These are phyloP conservation scores for Muraenolepis orangiensis DNA, from an alignment of 2,797 vertebrate species.

Conservation along the genomic window DNA sequence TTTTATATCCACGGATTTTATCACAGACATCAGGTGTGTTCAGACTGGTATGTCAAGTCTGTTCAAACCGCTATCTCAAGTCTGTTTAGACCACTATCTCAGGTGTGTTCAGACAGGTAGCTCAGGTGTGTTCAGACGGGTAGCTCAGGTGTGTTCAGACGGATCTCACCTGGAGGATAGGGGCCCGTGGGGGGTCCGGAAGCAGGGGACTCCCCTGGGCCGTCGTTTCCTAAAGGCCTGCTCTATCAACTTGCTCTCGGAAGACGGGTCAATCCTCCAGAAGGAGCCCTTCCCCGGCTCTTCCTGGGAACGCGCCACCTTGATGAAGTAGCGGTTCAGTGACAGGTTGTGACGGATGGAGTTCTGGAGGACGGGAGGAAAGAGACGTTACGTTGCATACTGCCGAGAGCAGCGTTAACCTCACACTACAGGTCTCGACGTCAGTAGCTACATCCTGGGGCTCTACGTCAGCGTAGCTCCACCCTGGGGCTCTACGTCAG, in stretches of 20 bases:
- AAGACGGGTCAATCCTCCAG: constrained; percentile 98
- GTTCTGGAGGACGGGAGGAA: constrained; percentile 79
- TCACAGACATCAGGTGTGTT: too few relatives aligned
- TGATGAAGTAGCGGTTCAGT: constrained; percentile 98
- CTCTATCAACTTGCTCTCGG: constrained; percentile 93
- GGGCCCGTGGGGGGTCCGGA: constrained; percentile 93
- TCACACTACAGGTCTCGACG: too few relatives aligned
- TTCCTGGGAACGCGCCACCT: constrained; percentile 96
- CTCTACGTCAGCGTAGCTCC: too few relatives aligned
- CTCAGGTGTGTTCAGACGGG: background rate
- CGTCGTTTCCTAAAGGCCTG: constrained; percentile 98
- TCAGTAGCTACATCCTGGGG: too few relatives aligned
- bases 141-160: background rate
- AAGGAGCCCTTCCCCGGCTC: constrained; percentile 98
- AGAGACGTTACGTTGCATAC: too few relatives aligned
- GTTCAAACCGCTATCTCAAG: too few relatives aligned
- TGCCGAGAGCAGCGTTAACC: too few relatives aligned
- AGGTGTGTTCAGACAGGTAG: too few relatives aligned
- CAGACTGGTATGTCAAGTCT: too few relatives aligned
- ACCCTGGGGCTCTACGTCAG: too few relatives aligned
- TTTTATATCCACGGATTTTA: too few relatives aligned
- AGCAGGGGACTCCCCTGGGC: constrained; percentile 96
- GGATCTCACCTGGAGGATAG: constrained; percentile 89
- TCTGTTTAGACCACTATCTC: too few relatives aligned
- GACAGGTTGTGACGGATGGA: constrained; percentile 99